phyloP scores from a whole-genome alignment of 2,113 vertebrate species.

The Sinosuthora webbiana region DNA sequence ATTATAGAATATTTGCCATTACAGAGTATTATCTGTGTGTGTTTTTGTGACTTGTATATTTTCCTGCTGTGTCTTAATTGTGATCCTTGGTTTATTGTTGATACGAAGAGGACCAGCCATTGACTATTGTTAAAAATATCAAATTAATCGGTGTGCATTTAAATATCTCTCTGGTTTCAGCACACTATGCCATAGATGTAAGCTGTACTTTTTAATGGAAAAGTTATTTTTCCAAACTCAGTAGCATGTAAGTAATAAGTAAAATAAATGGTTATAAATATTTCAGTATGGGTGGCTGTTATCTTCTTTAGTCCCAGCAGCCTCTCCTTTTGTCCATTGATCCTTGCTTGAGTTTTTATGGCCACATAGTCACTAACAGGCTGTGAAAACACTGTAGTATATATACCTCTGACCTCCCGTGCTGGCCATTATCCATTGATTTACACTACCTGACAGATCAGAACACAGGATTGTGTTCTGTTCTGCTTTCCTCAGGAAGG shows the following conservation, averaged over 20 bases:
- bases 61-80: not conserved
- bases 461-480: not conserved
- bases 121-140: not conserved
- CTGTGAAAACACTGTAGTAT: conserved; percentile 35
- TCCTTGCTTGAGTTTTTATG: conserved; percentile 57
- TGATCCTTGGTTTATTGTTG: not conserved
- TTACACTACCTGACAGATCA: conserved; percentile 42
- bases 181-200: not conserved
- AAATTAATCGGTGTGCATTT: not conserved
- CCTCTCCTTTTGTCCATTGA: conserved; percentile 22
- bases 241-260: not conserved
- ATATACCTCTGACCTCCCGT: conserved; percentile 18
- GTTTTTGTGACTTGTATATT: not conserved
- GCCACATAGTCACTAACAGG: conserved; percentile 31
- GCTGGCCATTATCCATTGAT: conserved; percentile 19
- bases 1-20: not conserved
- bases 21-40: not conserved
- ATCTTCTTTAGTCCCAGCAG: not conserved
- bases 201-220: not conserved
- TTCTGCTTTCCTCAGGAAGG: not conserved
- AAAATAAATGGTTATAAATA: not conserved
- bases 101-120: not conserved
- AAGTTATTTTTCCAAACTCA: not conserved
- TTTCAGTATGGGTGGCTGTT: not conserved
- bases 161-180: not conserved